A percentile compares a stretch with the other conserved stretches of the same genome.
Evolutionary conservation across 2,888 invertebrate genomes (phyloP).

Genomic region (Abscondita cerata): DNA sequence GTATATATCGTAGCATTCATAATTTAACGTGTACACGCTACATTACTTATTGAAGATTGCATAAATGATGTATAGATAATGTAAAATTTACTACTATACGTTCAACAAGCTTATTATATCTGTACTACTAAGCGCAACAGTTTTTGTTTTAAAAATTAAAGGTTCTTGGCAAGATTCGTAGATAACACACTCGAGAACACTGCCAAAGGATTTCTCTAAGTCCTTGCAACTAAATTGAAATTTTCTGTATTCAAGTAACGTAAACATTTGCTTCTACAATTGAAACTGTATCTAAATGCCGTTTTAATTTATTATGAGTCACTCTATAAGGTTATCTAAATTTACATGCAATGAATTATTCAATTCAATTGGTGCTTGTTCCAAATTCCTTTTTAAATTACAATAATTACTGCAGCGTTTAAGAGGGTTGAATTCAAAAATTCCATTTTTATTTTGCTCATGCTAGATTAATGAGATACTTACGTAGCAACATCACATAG

Average conservation of each 20-base stretch:
- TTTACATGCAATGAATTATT: constrained; percentile 12
- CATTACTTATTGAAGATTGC: constrained; percentile 3
- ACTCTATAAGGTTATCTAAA: constrained; percentile 10
- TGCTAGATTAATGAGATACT: too few relatives aligned
- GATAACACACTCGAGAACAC: constrained; percentile 27
- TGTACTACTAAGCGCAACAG: constrained; percentile 30
- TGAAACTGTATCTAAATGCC: constrained; percentile 11
- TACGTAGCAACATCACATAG: too few relatives aligned
- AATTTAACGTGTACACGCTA: neutral
- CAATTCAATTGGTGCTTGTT: constrained; percentile 5
- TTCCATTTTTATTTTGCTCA: too few relatives aligned
- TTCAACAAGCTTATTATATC: constrained; percentile 35
- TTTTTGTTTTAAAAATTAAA: constrained; percentile 33
- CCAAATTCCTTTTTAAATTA: constrained; percentile 8
- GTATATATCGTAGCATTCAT: neutral
- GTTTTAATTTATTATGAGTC: constrained; percentile 10
- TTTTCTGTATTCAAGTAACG: constrained; percentile 12
- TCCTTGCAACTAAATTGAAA: constrained; percentile 15
- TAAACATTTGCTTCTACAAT: constrained; percentile 10
- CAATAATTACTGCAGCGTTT: constrained; percentile 8
- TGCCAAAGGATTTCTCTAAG: constrained; percentile 31
- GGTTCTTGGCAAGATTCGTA: constrained; percentile 32
- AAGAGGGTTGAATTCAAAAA: neutral
- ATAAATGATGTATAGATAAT: constrained; percentile 1
- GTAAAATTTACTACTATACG: constrained; percentile 8